Evolutionary conservation across 2,113 vertebrate genomes (phyloP).

Genomic region (Xerus inauris): DNA sequence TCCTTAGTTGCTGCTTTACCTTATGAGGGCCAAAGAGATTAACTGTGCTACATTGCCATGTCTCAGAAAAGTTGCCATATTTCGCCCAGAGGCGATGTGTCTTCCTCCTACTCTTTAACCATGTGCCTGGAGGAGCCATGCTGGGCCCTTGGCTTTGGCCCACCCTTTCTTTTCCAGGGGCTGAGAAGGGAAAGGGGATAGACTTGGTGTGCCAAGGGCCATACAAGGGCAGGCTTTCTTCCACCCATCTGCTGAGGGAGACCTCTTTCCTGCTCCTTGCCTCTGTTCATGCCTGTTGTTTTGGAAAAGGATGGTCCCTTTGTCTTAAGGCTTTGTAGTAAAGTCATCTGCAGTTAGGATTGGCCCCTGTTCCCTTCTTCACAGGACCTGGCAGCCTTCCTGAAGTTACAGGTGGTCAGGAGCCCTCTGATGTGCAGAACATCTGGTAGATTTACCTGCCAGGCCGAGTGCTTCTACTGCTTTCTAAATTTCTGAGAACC

Average conservation of each 20-base stretch:
- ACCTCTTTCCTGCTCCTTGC: constrained; percentile 5
- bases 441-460: not conserved
- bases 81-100: constrained; percentile 2
- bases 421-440: not conserved
- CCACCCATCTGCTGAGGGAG: not conserved
- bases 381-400: not conserved
- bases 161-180: not conserved
- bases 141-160: not conserved
- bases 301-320: not conserved
- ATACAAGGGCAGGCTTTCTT: not conserved
- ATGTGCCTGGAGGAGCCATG: constrained; percentile 8
- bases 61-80: constrained; percentile 55
- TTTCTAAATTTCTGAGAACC: constrained; percentile 63
- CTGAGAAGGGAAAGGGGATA: not conserved
- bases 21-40: constrained; percentile 63
- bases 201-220: not conserved
- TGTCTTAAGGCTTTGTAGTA: constrained; percentile 36
- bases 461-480: constrained; percentile 77
- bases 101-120: not conserved
- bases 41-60: not conserved
- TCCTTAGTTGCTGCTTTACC: not conserved
- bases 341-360: not conserved
- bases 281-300: constrained; percentile 7
- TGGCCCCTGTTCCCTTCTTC: not conserved
- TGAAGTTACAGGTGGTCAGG: constrained; percentile 36